A percentile compares a stretch with the other conserved stretches of the same genome.
These are phyloP conservation scores for Chouioia cunea DNA, from an alignment of 2,888 invertebrate species.

Conservation along the genomic window DNA sequence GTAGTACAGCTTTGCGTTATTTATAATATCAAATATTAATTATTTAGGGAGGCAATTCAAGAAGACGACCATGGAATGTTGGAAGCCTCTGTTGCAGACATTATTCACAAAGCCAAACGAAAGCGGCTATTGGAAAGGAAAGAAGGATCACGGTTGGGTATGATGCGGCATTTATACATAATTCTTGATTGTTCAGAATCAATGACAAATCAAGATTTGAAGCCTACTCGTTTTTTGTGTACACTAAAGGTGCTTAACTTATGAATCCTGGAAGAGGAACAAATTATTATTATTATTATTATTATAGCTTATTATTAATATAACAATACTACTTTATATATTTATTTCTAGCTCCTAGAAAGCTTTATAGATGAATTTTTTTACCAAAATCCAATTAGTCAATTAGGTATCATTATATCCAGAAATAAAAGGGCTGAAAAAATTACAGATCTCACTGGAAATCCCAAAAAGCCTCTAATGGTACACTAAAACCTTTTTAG, in stretches of 20 bases:
- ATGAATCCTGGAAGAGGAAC: background rate
- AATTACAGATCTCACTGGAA: conserved; percentile 90
- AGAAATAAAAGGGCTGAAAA: conserved; percentile 95
- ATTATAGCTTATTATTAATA: background rate
- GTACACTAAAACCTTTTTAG: conserved; percentile 57
- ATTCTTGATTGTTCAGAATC: conserved; percentile 94
- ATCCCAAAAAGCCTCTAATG: conserved; percentile 83
- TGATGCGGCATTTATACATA: conserved; percentile 97
- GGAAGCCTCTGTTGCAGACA: conserved; percentile 90
- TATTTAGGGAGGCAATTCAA: conserved; percentile 89
- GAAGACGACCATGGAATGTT: conserved; percentile 96
- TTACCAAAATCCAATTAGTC: conserved; percentile 98
- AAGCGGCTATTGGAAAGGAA: conserved; percentile 80
- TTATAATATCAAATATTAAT: conserved; percentile 25
- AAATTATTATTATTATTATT: background rate
- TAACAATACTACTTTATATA: conserved; percentile 39
- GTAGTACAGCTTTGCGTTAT: background rate
- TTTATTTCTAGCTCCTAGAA: conserved; percentile 81
- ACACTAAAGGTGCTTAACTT: conserved; percentile 80
- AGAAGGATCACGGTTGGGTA: conserved; percentile 89
- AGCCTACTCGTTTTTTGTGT: conserved; percentile 90
- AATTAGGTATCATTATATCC: conserved; percentile 91
- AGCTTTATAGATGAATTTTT: conserved; percentile 97
- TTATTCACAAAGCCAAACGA: conserved; percentile 89
- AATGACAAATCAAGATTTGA: conserved; percentile 95